Evolutionary conservation across 2,797 vertebrate species (phyloP).

Genomic region (Thalassophryne amazonica): DNA sequence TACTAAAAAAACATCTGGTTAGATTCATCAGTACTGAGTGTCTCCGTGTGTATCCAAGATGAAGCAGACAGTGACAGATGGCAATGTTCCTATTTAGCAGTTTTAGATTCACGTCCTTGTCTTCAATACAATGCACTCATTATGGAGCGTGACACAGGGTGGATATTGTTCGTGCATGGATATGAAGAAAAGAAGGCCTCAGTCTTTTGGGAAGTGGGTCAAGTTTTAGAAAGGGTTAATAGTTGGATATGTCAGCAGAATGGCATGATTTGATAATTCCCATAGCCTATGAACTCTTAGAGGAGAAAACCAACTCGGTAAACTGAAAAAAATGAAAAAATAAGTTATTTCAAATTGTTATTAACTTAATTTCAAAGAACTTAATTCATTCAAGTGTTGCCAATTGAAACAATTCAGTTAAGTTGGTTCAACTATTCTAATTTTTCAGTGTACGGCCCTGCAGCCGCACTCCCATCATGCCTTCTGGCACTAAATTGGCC

Average conservation of each 20-base stretch:
- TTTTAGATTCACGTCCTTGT: conserved; percentile 28
- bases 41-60: conserved; percentile 3
- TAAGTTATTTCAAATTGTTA: too few species aligned
- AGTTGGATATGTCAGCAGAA: conserved; percentile 57
- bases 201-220: conserved; percentile 57
- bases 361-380: too few species aligned
- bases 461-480: conserved; percentile 34
- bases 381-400: too few species aligned
- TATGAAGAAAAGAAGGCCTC: conserved; percentile 27
- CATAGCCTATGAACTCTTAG: conserved; percentile 56
- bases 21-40: not conserved
- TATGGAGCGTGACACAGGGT: conserved; percentile 52
- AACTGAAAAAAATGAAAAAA: too few species aligned
- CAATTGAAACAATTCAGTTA: too few species aligned
- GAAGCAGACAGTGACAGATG: conserved; percentile 21
- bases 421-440: too few species aligned
- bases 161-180: conserved; percentile 40
- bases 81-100: conserved; percentile 7
- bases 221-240: conserved; percentile 39
- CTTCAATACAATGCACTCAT: conserved; percentile 51
- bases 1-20: not conserved
- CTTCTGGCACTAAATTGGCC: conserved; percentile 46
- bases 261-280: conserved; percentile 66
- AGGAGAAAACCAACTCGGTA: conserved; percentile 21
- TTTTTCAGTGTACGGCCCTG: too few species aligned